phyloP scores from a whole-genome alignment of 2,888 invertebrate genomes.

The Oligia fasciuncula region DNA sequence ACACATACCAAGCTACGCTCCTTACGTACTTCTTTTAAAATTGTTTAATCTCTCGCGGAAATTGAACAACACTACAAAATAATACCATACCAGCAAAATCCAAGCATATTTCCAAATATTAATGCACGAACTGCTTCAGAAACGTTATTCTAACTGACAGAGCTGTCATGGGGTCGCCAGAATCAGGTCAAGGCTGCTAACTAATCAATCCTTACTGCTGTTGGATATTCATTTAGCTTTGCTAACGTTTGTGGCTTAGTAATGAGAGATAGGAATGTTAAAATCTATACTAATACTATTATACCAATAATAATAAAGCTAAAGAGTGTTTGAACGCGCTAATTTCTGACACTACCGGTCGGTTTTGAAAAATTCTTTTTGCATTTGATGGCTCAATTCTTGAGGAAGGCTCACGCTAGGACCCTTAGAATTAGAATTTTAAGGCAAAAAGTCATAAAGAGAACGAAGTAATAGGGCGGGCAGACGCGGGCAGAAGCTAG shows the following conservation, averaged over 20 bases:
- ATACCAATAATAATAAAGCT: too few relatives aligned
- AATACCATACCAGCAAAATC: neutral
- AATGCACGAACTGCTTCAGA: conserved; percentile 31
- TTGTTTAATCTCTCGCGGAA: neutral
- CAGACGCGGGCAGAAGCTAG: too few relatives aligned
- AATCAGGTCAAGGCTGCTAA: conserved; percentile 63
- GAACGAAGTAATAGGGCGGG: too few relatives aligned
- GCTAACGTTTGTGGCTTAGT: conserved; percentile 28
- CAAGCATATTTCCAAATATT: conserved; percentile 18
- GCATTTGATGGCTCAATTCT: too few relatives aligned
- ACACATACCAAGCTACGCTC: too few relatives aligned
- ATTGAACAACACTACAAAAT: neutral
- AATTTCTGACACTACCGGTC: too few relatives aligned
- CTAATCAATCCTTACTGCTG: conserved; percentile 64
- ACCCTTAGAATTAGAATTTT: too few relatives aligned
- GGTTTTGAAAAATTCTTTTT: too few relatives aligned
- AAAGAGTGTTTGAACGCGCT: too few relatives aligned
- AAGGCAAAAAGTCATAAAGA: too few relatives aligned
- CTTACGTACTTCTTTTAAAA: neutral
- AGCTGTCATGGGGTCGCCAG: conserved; percentile 37
- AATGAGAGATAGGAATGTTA: neutral
- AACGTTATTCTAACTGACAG: conserved; percentile 29
- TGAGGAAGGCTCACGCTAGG: too few relatives aligned
- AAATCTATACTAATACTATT: too few relatives aligned
- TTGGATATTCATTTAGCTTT: conserved; percentile 52